These are phyloP conservation scores for Potorous gilbertii DNA, from an alignment of 2,797 vertebrate genomes.

Conservation along the genomic window DNA sequence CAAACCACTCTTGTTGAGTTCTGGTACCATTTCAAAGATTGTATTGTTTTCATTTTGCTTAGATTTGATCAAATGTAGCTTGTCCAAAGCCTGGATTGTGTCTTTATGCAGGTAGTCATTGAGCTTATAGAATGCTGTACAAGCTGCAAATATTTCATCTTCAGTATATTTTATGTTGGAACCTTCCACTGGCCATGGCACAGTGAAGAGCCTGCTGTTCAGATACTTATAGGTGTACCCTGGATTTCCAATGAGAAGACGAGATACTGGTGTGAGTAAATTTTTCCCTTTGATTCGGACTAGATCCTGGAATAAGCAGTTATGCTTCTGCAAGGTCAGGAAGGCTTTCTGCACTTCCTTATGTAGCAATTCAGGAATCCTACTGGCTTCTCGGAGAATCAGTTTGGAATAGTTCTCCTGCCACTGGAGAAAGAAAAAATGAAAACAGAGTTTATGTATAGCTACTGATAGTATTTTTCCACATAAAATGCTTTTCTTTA, in stretches of 20 bases:
- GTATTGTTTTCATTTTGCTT: conserved; percentile 67
- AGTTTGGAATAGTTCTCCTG: conserved; percentile 94
- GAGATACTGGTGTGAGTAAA: conserved; percentile 93
- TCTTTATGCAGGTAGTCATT: conserved; percentile 91
- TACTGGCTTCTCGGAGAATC: conserved; percentile 86
- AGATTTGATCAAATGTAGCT: conserved; percentile 72
- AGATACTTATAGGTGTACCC: conserved; percentile 97
- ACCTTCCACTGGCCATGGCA: conserved; percentile 92
- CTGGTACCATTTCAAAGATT: conserved; percentile 72
- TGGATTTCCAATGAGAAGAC: conserved; percentile 93
- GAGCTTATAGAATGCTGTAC: conserved; percentile 93
- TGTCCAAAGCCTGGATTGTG: conserved; percentile 80
- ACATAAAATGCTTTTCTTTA: not conserved
- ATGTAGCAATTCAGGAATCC: conserved; percentile 89
- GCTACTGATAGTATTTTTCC: not conserved
- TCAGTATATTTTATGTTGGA: conserved; percentile 86
- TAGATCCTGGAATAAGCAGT: conserved; percentile 94
- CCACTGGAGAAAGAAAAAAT: conserved; percentile 87
- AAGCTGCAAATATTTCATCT: conserved; percentile 89
- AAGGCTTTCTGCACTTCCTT: conserved; percentile 90
- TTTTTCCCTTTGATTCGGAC: conserved; percentile 95
- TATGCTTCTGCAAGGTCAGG: conserved; percentile 86
- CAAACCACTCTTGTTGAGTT: conserved; percentile 59
- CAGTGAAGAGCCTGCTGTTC: conserved; percentile 95
- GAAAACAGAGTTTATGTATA: conserved; percentile 20